These are phyloP conservation scores for Podarcis cretensis DNA, from an alignment of 2,113 vertebrate species.

Conservation along the genomic window DNA sequence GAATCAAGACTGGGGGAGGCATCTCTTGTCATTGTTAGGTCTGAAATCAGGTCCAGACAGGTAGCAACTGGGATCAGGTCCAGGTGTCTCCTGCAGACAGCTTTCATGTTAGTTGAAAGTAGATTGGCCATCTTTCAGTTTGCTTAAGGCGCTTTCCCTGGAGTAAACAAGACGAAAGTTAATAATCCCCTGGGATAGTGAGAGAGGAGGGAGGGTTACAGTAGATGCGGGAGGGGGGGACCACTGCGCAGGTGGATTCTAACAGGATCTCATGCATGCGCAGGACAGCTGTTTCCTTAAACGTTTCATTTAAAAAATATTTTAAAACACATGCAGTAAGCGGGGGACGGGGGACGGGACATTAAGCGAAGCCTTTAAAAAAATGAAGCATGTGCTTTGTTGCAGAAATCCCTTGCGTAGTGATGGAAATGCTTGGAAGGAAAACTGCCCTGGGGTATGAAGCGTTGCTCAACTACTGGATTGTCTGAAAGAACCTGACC, in stretches of 20 bases:
- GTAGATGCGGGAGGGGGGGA: not conserved
- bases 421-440: slow-evolving; percentile 60
- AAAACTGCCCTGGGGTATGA: slow-evolving; percentile 57
- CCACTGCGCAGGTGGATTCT: slow-evolving; percentile 63
- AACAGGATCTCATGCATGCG: slow-evolving; percentile 64
- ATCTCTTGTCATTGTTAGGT: not conserved
- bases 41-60: not conserved
- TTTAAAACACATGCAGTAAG: too few relatives aligned
- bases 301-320: slow-evolving; percentile 41
- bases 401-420: slow-evolving; percentile 55
- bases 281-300: slow-evolving; percentile 40
- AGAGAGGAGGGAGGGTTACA: too few relatives aligned
- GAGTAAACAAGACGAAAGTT: slow-evolving; percentile 50
- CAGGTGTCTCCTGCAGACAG: not conserved
- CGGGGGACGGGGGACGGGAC: not conserved
- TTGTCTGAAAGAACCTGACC: slow-evolving; percentile 35
- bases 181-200: slow-evolving; percentile 33
- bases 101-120: not conserved
- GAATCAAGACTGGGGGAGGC: not conserved
- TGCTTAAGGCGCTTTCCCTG: slow-evolving; percentile 34
- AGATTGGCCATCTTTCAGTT: not conserved
- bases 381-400: slow-evolving; percentile 24
- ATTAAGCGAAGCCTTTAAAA: slow-evolving; percentile 34
- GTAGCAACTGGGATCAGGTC: not conserved
- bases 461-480: slow-evolving; percentile 57